Conservation (phyloP, 2,888 invertebrate genomes). For the Nomada hirtipes region DNA sequence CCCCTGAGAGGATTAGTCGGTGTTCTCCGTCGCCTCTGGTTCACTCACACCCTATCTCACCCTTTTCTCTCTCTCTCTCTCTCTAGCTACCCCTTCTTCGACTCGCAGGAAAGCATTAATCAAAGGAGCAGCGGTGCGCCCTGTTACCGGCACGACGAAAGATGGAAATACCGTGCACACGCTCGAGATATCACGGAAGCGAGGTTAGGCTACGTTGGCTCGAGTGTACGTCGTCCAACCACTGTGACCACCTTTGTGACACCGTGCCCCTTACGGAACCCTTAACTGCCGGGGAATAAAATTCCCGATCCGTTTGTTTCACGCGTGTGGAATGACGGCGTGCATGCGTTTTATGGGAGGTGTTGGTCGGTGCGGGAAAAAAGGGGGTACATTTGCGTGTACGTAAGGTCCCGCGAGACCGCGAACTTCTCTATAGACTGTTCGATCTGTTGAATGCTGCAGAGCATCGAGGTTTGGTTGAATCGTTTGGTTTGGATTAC, state of each 20-base stretch:
- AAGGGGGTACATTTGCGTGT: not conserved
- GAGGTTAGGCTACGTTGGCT: conserved; percentile 52
- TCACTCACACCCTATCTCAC: conserved; percentile 2
- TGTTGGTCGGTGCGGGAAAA: not conserved
- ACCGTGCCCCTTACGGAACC: conserved; percentile 37
- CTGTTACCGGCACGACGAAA: conserved; percentile 75
- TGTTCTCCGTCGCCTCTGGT: conserved; percentile 55
- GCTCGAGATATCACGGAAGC: conserved; percentile 65
- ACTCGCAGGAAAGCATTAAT: conserved; percentile 78
- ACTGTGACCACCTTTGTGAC: conserved; percentile 55
- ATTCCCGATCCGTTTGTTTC: conserved; percentile 57
- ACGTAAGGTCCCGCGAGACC: conserved; percentile 22
- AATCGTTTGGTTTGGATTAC: not conserved
- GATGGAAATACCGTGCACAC: conserved; percentile 69
- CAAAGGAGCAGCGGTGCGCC: conserved; percentile 76
- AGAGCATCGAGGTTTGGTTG: not conserved
- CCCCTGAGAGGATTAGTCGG: conserved; percentile 69
- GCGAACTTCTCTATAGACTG: not conserved
- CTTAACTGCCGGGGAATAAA: conserved; percentile 33
- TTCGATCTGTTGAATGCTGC: not conserved
- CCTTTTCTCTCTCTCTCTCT: not conserved
- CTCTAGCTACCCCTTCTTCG: conserved; percentile 38
- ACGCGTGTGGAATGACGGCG: conserved; percentile 36
- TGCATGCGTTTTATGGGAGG: not conserved
- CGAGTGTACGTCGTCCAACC: conserved; percentile 47